phyloP scores from a whole-genome alignment of 2,113 vertebrate species.

The Cyanoderma ruficeps region DNA sequence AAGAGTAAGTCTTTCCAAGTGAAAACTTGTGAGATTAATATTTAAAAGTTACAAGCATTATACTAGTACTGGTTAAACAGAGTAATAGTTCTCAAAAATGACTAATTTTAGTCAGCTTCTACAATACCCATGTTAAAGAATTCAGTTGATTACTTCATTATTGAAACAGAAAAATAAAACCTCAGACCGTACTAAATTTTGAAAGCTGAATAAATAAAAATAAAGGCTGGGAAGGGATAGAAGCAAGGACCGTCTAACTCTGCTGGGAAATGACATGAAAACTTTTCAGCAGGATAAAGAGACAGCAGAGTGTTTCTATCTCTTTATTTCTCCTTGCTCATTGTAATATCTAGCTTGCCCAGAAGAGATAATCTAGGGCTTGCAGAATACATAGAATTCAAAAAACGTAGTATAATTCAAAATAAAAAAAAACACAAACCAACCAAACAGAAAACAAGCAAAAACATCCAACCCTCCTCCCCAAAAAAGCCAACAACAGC shows the following conservation, averaged over 20 bases:
- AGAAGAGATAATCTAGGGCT: neutral
- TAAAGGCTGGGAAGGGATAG: neutral
- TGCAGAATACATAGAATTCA: neutral
- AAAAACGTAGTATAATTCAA: neutral
- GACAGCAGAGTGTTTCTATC: neutral
- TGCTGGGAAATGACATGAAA: neutral
- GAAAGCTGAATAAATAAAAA: neutral
- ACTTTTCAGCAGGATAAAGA: neutral
- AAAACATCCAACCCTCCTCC: rapidly evolving
- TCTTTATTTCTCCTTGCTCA: neutral
- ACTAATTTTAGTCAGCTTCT: neutral
- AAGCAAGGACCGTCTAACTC: neutral
- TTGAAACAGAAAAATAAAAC: neutral
- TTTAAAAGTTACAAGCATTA: neutral
- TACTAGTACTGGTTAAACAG: neutral
- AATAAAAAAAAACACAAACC: rapidly evolving
- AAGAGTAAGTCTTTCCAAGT: neutral
- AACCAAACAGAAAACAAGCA: neutral
- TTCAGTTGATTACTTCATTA: neutral
- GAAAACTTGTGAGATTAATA: neutral
- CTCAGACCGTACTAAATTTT: rapidly evolving
- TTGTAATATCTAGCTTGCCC: neutral
- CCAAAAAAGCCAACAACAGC: neutral
- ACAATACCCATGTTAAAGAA: neutral
- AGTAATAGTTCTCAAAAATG: neutral